phyloP scores from a whole-genome alignment of 2,113 vertebrate genomes.

The Speoplatyrhinus poulsoni region DNA sequence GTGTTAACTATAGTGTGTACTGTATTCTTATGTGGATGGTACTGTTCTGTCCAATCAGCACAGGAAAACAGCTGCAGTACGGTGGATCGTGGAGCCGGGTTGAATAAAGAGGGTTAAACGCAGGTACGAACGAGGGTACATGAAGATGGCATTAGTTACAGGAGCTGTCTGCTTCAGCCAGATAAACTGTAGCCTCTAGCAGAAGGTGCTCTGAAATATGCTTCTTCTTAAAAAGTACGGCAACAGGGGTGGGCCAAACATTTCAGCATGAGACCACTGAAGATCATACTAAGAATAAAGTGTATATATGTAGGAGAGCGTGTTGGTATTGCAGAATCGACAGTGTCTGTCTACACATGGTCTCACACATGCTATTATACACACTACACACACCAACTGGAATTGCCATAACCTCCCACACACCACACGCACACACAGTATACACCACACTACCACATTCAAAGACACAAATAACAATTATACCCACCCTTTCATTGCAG shows the following conservation, averaged over 20 bases:
- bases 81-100: not conserved
- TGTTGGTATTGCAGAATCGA: not conserved
- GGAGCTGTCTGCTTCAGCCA: slow-evolving; percentile 3
- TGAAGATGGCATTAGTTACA: no score
- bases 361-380: slow-evolving; percentile 16
- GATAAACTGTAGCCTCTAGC: slow-evolving; percentile 31
- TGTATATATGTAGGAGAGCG: not conserved
- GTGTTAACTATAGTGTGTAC: slow-evolving; percentile 18
- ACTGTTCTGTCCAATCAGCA: slow-evolving; percentile 46
- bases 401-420: slow-evolving; percentile 12
- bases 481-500: slow-evolving; percentile 7
- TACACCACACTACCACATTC: not conserved
- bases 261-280: slow-evolving; percentile 9
- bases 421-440: slow-evolving; percentile 1
- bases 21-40: slow-evolving; percentile 24
- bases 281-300: not conserved
- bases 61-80: slow-evolving; percentile 14
- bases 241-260: no score
- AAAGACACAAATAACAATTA: slow-evolving; percentile 25
- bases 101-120: no score
- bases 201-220: slow-evolving; percentile 43
- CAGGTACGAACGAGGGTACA: no score
- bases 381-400: slow-evolving; percentile 12
- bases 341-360: slow-evolving; percentile 14
- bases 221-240: slow-evolving; percentile 20